Evolutionary conservation across 1,140 invertebrate genomes (phyloP), one percentile per base, ranked within the genome.

Genomic region (Lanistes nyassanus): DNA sequence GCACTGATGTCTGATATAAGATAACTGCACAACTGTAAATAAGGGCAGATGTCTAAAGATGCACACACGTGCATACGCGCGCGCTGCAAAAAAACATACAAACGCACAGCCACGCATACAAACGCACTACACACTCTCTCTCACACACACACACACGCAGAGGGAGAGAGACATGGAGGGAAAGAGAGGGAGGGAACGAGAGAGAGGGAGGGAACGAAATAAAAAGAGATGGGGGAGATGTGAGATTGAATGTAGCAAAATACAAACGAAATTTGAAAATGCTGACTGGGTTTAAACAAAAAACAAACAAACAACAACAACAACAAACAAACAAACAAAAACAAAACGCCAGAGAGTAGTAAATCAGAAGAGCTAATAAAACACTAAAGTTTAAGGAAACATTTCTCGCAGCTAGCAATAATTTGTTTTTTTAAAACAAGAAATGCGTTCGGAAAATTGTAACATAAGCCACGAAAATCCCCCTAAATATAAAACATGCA

Each of bases 171-270:
- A 55, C 13, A 55, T 13, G n/a, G 53, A 55, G 53, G n/a, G 66
- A 68, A n/a, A 70, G 37, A 51, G 26, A 70, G 67, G 2, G 37
- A 51, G 37, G 53, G n/a, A 42, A 3, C n/a, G 34, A 70, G 47
- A 51, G n/a, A 53, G 58, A 65, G n/a, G 65, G 4, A 74, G 58
- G 65, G 39, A 74, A 6, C 39, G 39, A 74, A 26, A 74, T n/a
- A 65, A 6, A 74, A 6, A 70, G 36, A 68, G 66, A 68, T 21
- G 37, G 19, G 26, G 13, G 11, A 26, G 39, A 9, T 47, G 39
- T 9, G 67, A 47, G 47, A 51, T 34, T 9, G n/a, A 29, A 0
- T 7, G 16, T 31, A 36, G 65, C 23, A 37, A 71, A 39, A 47
- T 71, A 71, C 19, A 71, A 19, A 16, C 47, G n/a, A n/a, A n/a